Evolutionary conservation across 2,113 vertebrate species (phyloP), one percentile per base, ranked within the genome.

Genomic region (Heterocephalus glaber): DNA sequence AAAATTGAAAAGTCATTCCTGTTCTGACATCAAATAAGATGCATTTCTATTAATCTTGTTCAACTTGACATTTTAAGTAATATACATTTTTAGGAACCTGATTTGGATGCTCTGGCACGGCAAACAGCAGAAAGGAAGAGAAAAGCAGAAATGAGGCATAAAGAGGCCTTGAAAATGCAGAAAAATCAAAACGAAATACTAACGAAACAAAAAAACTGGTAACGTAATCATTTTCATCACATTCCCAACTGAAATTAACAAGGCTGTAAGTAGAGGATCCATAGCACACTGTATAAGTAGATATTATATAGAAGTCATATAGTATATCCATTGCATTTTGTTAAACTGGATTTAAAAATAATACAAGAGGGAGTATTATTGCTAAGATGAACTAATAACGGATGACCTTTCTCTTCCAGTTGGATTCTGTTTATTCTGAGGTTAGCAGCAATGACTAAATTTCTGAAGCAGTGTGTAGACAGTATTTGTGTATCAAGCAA

Each of bases 151-250:
- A 97, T 96, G 28, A 99, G 99, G 72, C 99, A 99, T 12, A 97
- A 98, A 93, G 99, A 99, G 95, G 99, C 99, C 6, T 97, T 99
- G 77, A 99, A 98, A 97, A 98, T 99, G 86, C 98, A 99, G 87
- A 99, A 99, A 97, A 98, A 97, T 3, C 98, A 99, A 83, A 99
- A 97, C 95, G 98, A 99, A 82, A 98, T 98, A 89, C 93, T 99
- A 16, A 94, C 97, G 35, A 97, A 95, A 96, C 98, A 98, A 44
- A 98, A 99, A 96, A 97, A 95, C 77, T 97, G 98, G 99, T 99
- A 96, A 83, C 81, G 4, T 56, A 68, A 0, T 68, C 3, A 83
- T 85, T 80, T 90, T 88, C 65, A n/a, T 20, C 12, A 1, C 72
- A 68, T 86, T 80, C 44, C 68, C 26, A 84, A n/a, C 28, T 68